phyloP scores from a whole-genome alignment of 2,113 vertebrate genomes.

The Prionailurus bengalensis region DNA sequence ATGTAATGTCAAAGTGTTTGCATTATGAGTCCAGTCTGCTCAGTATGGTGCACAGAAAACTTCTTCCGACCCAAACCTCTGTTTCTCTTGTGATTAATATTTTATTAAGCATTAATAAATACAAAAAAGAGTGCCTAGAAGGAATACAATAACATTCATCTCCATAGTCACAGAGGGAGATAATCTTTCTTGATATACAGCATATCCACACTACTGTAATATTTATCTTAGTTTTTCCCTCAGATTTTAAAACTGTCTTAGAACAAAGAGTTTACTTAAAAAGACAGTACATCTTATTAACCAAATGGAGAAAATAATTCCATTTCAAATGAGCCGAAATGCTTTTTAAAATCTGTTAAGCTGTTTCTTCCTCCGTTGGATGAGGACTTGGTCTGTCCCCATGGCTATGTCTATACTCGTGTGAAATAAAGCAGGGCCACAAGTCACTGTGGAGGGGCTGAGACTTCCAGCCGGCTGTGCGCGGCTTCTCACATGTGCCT shows the following conservation, averaged over 20 bases:
- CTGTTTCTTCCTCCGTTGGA: not conserved
- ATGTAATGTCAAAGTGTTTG: not conserved
- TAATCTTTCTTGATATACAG: slow-evolving; percentile 50
- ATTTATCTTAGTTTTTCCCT: slow-evolving; percentile 59
- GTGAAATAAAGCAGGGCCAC: rapidly evolving
- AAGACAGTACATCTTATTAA: slow-evolving; percentile 44
- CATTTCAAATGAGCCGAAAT: not conserved
- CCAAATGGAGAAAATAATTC: not conserved
- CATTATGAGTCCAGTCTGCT: slow-evolving; percentile 50
- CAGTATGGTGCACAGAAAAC: not conserved
- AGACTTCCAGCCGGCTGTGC: rapidly evolving
- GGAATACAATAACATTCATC: slow-evolving; percentile 57
- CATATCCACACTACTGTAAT: not conserved
- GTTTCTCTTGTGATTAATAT: slow-evolving; percentile 76
- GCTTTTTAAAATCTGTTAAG: not conserved
- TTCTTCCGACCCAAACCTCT: slow-evolving; percentile 46
- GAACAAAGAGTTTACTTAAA: slow-evolving; percentile 52
- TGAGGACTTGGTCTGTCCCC: not conserved
- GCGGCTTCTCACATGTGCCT: not conserved
- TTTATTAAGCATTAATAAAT: slow-evolving; percentile 66
- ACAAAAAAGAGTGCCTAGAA: slow-evolving; percentile 58
- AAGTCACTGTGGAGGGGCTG: rapidly evolving
- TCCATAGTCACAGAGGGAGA: slow-evolving; percentile 47
- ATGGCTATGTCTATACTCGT: rapidly evolving
- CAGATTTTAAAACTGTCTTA: slow-evolving; percentile 39